Percentiles rank a stretch among this genome's conserved stretches.
phyloP scores from a whole-genome alignment of 2,797 vertebrate genomes.

The Distichodus sexfasciatus region DNA sequence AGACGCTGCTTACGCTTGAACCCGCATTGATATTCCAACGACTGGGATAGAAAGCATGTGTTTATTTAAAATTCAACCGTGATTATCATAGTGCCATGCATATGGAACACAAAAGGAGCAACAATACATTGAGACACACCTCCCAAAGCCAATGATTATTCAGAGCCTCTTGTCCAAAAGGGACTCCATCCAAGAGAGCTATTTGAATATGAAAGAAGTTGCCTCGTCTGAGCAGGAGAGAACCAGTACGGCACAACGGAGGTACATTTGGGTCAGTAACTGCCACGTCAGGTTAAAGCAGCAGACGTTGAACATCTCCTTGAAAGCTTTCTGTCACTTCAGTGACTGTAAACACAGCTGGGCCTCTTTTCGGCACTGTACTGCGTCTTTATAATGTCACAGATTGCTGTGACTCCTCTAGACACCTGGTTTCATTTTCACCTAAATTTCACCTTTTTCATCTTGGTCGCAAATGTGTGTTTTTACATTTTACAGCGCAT shows the following conservation, averaged over 20 bases:
- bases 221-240: neutral
- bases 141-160: constrained; percentile 48
- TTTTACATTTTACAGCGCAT: neutral
- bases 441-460: too few relatives aligned
- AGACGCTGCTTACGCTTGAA: constrained; percentile 14
- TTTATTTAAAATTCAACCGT: constrained; percentile 33
- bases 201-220: constrained; percentile 42
- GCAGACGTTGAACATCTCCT: constrained; percentile 1
- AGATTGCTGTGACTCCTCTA: neutral
- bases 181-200: constrained; percentile 19
- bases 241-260: constrained; percentile 1
- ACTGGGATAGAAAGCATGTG: constrained; percentile 1
- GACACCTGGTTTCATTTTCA: neutral
- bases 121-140: constrained; percentile 29
- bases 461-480: neutral
- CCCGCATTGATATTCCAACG: constrained; percentile 21
- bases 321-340: neutral
- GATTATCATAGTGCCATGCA: constrained; percentile 34
- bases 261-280: neutral
- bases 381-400: neutral
- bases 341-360: neutral
- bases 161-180: constrained; percentile 46
- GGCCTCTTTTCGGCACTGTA: neutral
- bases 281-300: neutral
- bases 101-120: constrained; percentile 41